phyloP scores from a whole-genome alignment of 2,888 invertebrate genomes.

The Nephrotoma flavescens region DNA sequence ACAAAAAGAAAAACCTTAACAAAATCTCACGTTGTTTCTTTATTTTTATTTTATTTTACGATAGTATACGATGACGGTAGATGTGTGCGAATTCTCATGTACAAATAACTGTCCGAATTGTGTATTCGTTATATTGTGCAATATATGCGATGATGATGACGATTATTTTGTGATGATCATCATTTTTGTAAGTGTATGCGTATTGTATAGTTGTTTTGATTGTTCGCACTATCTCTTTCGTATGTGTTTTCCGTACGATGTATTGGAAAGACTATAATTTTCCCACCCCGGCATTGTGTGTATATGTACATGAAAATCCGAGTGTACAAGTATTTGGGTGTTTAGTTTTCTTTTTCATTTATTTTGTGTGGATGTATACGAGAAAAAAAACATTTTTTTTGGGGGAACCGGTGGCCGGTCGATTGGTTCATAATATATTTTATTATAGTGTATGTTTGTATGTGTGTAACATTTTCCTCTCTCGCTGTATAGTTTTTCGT shows the following conservation, averaged over 20 bases:
- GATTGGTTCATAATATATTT: not conserved
- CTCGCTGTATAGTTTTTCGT: not conserved
- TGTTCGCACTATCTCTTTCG: not conserved
- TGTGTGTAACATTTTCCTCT: not conserved
- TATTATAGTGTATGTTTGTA: not conserved
- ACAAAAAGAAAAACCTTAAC: not conserved
- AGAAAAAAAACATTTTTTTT: not conserved
- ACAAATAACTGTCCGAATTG: not conserved
- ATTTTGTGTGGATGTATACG: not conserved
- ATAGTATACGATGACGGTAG: not conserved
- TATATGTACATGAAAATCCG: not conserved
- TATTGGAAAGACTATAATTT: not conserved
- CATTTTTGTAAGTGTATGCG: not conserved
- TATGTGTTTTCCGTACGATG: not conserved
- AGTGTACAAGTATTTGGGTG: not conserved
- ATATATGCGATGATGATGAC: not conserved
- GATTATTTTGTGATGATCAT: not conserved
- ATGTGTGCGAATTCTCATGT: not conserved
- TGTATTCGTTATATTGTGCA: not conserved
- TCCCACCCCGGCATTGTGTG: not conserved
- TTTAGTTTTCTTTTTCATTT: not conserved
- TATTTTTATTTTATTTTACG: not conserved
- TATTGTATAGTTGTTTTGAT: not conserved
- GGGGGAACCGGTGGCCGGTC: slow-evolving; percentile 4
- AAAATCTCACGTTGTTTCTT: not conserved